Base-by-base conservation (phyloP, 2,797 vertebrate genomes). In the Xenopus petersii region DNA sequence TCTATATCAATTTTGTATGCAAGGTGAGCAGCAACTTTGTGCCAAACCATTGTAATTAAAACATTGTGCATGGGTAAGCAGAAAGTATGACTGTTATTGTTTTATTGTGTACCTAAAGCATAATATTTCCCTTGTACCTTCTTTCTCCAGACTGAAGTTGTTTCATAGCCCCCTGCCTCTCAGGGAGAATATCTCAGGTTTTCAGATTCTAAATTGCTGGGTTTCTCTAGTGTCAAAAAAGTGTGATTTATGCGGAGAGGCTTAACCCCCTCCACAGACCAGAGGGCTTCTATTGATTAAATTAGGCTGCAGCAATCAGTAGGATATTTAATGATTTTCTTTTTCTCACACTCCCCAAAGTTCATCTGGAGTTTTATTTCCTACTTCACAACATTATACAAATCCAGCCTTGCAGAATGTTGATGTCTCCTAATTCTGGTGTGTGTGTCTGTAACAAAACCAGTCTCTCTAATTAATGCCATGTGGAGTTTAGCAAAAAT, bases 261-360 rank as follows among this genome's bases (percentile, higher is more conserved):
- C 67, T 82, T 81, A 83, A 70, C 58, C 21, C 36, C 77, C 66
- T 81, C 64, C 21, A 65, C 74, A 78, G 61, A 82, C 55, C 70
- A 16, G 3, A 72, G 75, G 74, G 65, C 7, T 79, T 75, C 7
- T 83, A 79, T 78, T 77, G 82, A 84, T 82, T 51, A 80, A 81
- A 83, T 80, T 77, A 82, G 80, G 64, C 47, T 10, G 16, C 10
- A 51, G 56, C 59, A 74, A 82, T 86, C 83, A 82, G 78, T 73
- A 61, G 79, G 81, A 81, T 79, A 60, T 68, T 81, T 73, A 82
- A 83, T 75, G 82, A 84, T 87, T 84, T 85, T 81, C 59, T 59
- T 66, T 62, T 66, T 60, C 30, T 62, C 54, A 15, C 17, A 49
- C 69, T 67, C 67, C 63, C 75, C 51, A 55, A 16, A 82, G 75